Conservation (phyloP, 2,113 vertebrate species). For the Trochalopteron elliotii region DNA sequence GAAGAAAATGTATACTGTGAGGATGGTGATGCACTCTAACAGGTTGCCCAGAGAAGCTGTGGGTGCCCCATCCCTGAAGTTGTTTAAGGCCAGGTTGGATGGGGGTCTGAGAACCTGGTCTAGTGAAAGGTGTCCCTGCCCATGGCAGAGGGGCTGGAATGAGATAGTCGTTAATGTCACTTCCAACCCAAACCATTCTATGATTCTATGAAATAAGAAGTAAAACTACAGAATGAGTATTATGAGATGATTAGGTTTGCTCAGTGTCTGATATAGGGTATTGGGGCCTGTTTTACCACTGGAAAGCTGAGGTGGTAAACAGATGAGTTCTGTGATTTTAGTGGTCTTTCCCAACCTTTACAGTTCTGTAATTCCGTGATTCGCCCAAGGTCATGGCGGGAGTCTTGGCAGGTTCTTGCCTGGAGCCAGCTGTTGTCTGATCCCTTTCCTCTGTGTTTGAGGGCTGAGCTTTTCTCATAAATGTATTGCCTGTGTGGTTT, state of each 20-base stretch:
- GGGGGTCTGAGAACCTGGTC: neutral
- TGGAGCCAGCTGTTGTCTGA: neutral
- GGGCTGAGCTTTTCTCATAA: neutral
- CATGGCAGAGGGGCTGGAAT: neutral
- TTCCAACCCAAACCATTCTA: neutral
- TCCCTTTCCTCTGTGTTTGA: neutral
- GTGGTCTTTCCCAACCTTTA: neutral
- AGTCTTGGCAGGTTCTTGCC: neutral
- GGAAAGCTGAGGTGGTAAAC: neutral
- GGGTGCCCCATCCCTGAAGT: neutral
- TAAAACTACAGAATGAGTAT: neutral
- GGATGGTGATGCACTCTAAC: no score
- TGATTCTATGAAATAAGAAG: neutral
- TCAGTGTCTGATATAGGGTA: neutral
- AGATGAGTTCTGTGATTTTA: neutral
- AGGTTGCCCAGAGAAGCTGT: neutral
- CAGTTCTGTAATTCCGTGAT: neutral
- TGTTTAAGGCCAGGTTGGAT: no score
- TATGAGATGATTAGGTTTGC: rapidly evolving
- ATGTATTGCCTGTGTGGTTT: neutral
- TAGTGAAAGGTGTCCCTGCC: neutral
- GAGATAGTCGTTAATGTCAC: neutral
- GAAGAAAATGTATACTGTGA: neutral
- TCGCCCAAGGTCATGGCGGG: neutral
- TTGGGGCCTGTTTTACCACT: rapidly evolving